Evolutionary conservation across 2,888 invertebrate species (phyloP).

Genomic region (Andrena bucephala): DNA sequence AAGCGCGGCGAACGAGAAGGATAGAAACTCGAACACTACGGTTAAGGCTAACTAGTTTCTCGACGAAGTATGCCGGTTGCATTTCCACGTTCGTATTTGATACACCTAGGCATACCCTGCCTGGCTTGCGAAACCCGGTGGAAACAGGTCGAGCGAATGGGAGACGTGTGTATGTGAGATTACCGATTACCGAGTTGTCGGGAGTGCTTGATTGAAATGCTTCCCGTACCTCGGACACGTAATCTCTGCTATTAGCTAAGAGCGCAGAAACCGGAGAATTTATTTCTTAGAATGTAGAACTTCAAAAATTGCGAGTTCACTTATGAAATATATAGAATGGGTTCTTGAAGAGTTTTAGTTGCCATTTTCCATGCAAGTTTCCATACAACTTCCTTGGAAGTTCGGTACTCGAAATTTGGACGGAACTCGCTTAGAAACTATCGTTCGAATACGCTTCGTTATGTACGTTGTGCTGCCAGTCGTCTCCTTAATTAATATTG

Average conservation of each 20-base stretch:
- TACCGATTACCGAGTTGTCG: slow-evolving; percentile 30
- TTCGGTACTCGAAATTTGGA: background rate
- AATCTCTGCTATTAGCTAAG: background rate
- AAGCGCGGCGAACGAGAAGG: slow-evolving; percentile 45
- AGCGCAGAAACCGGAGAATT: background rate
- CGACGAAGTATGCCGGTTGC: slow-evolving; percentile 54
- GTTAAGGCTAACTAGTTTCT: slow-evolving; percentile 74
- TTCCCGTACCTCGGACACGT: background rate
- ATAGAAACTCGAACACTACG: slow-evolving; percentile 69
- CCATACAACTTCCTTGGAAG: background rate
- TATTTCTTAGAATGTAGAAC: background rate
- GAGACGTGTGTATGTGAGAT: slow-evolving; percentile 21
- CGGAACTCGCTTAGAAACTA: background rate
- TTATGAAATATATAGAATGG: background rate
- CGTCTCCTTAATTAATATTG: background rate
- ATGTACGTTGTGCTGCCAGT: slow-evolving; percentile 2
- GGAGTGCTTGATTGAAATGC: slow-evolving; percentile 30
- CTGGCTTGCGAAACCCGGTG: slow-evolving; percentile 56
- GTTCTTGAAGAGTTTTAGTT: background rate
- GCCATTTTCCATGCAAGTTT: no score
- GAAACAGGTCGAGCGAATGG: slow-evolving; percentile 58
- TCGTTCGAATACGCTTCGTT: background rate
- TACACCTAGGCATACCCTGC: slow-evolving; percentile 28
- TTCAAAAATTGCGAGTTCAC: background rate
- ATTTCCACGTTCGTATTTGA: slow-evolving; percentile 67